A percentile compares a stretch with the other conserved stretches of the same genome.
These are phyloP conservation scores for Mastomys natalensis DNA, from an alignment of 2,113 vertebrate species.

Conservation along the genomic window DNA sequence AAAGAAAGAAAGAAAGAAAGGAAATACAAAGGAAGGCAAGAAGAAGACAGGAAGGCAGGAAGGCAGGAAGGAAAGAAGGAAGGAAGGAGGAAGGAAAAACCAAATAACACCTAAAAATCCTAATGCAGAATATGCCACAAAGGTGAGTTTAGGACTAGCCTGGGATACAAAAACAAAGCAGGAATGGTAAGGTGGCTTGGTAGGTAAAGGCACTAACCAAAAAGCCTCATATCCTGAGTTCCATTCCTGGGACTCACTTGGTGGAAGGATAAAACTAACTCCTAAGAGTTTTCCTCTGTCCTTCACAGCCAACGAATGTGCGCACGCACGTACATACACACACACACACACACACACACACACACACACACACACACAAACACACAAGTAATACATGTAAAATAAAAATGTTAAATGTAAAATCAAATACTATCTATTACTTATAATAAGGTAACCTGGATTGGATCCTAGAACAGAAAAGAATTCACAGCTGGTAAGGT, in stretches of 20 bases:
- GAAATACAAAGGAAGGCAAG: too few relatives aligned
- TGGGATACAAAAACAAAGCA: not conserved
- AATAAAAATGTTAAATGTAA: not conserved
- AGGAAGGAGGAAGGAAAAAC: not conserved
- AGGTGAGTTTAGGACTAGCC: not conserved
- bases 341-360: not conserved
- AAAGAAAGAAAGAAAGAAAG: too few relatives aligned
- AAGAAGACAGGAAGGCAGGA: too few relatives aligned
- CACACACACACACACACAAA: not conserved
- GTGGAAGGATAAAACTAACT: not conserved
- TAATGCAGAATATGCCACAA: not conserved
- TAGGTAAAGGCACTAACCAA: not conserved
- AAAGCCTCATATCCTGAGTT: not conserved
- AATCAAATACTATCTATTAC: not conserved
- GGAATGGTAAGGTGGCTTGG: not conserved
- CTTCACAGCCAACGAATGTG: too few relatives aligned
- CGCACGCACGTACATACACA: rapidly evolving
- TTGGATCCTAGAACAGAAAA: not conserved
- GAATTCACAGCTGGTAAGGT: not conserved
- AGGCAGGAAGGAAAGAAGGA: too few relatives aligned
- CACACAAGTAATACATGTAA: not conserved
- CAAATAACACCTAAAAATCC: not conserved
- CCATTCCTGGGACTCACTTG: too few relatives aligned
- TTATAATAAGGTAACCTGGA: not conserved
- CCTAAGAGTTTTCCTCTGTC: not conserved